These are phyloP conservation scores for Diglossa cyanea DNA, from an alignment of 2,797 vertebrate genomes.

Conservation along the genomic window DNA sequence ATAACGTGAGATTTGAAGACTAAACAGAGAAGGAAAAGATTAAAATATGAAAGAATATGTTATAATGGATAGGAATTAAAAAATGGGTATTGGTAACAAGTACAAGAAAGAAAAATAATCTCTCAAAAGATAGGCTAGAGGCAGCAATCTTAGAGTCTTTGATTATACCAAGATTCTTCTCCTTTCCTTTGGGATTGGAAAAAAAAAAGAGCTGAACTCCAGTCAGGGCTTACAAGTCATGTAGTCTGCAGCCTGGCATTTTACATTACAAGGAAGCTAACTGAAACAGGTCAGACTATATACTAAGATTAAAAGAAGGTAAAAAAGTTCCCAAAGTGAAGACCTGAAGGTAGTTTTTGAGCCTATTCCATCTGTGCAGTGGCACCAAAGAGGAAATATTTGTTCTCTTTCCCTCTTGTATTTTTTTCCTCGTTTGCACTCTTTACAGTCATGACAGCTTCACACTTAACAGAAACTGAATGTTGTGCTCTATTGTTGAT, in stretches of 20 bases:
- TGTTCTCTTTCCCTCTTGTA: neutral
- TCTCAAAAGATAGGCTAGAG: neutral
- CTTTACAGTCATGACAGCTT: neutral
- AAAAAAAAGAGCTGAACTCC: neutral
- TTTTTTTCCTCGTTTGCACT: neutral
- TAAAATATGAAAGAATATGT: neutral
- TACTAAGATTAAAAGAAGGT: neutral
- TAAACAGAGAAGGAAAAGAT: neutral
- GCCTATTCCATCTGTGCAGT: neutral
- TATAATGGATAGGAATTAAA: neutral
- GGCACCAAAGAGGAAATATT: neutral
- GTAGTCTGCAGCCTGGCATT: neutral
- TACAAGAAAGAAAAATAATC: neutral
- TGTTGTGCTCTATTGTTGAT: accelerated
- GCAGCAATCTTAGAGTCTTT: neutral
- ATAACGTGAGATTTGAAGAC: neutral
- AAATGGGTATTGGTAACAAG: neutral
- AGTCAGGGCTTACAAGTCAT: neutral
- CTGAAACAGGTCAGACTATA: neutral
- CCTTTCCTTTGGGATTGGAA: neutral
- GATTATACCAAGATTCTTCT: neutral
- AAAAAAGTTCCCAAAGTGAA: neutral
- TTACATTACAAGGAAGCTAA: neutral
- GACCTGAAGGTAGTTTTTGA: neutral
- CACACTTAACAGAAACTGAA: neutral